Evolutionary conservation across 2,113 vertebrate genomes (phyloP).

Genomic region (Halcyon malimbica): DNA sequence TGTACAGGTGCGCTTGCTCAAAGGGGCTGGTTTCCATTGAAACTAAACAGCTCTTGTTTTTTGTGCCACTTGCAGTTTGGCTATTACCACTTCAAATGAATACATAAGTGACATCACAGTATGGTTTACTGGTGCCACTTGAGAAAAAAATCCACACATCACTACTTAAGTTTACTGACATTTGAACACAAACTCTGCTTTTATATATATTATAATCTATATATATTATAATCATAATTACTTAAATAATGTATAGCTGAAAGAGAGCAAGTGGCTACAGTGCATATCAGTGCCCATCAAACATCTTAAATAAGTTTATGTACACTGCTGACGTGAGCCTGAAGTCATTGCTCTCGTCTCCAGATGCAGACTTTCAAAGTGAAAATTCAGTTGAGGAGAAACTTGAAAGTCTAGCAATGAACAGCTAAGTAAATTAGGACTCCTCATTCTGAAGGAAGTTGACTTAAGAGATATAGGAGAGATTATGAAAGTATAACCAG

Average conservation of each 20-base stretch:
- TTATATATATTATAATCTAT: not conserved
- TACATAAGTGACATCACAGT: not conserved
- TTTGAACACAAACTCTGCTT: not conserved
- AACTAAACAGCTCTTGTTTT: not conserved
- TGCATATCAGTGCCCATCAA: not conserved
- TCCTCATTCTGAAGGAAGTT: not conserved
- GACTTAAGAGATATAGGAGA: not conserved
- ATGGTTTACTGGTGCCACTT: not conserved
- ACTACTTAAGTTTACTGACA: not conserved
- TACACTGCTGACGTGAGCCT: not conserved
- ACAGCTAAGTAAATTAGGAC: not conserved
- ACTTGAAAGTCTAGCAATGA: not conserved
- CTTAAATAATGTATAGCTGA: not conserved
- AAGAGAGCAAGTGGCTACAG: not conserved
- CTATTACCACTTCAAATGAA: not conserved
- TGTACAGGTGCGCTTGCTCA: rapidly evolving
- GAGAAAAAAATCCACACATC: not conserved
- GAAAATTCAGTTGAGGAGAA: not conserved
- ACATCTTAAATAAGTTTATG: not conserved
- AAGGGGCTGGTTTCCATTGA: not conserved
- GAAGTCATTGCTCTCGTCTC: not conserved
- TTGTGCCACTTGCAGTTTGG: not conserved
- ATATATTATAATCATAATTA: not conserved
- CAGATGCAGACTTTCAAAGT: not conserved
- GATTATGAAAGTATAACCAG: not conserved